Evolutionary conservation across 2,797 vertebrate genomes (phyloP), one percentile per base, ranked within the genome.

Genomic region (Rallus crepitans): DNA sequence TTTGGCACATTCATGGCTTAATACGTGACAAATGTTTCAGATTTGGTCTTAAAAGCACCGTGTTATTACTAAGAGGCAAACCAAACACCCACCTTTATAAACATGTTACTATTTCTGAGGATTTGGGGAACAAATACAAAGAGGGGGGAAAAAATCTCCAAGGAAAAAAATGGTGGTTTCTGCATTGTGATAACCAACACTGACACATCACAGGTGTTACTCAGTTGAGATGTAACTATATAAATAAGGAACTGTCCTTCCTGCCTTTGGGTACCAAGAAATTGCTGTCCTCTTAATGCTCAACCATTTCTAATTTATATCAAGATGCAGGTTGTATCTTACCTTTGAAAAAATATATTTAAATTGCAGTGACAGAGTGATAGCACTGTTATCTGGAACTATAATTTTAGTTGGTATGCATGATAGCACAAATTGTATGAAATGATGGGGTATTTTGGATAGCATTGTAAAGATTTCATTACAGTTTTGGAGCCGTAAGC

Each of bases 381-480:
- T 96, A 83, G 89, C 93, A 71, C 91, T 88, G 79, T 94, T 97
- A 93, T 96, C 88, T 79, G 91, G 96, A 93, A 95, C 94, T 96
- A 87, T 95, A 86, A 90, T 96, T 96, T 94, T 65, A 59, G 66
- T 76, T 94, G 91, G 84, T 92, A 92, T 87, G 90, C 77, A 33
- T 83, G 82, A 96, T 59, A 75, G 87, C 91, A 93, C 90, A 90
- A 94, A 93, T 93, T 84, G 79, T 94, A 12, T 90, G 87, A 96
- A 96, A 90, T 95, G 88, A 92, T 83, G 65, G 65, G 80, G 78
- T 89, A 48, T 97, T 97, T 98, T 81, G 94, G 95, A 96, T 95
- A 90, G 87, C 77, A 79, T 47, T 89, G 95, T 93, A 90, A 88
- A 94, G 80, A 95, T 94, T 91, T 93, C 80, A 87, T 81, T 84